Evolutionary conservation across 2,888 invertebrate species (phyloP), one percentile per base, ranked within the genome.

Genomic region (Teinopalpus imperialis): DNA sequence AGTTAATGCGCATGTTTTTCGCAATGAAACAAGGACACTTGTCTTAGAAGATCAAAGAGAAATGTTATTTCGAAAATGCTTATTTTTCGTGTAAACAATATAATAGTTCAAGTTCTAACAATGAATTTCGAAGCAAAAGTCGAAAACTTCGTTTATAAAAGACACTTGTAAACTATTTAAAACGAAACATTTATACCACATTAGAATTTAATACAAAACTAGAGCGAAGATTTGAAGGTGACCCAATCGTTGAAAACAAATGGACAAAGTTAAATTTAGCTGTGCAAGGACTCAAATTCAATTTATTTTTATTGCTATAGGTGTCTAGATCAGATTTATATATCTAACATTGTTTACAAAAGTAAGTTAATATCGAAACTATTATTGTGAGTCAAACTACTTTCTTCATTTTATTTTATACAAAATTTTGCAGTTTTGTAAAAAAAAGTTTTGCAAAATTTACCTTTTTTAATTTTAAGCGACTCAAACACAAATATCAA

Each of bases 1-100:
- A 30, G 29, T 46, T 35, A 30, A 41, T 46, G 41, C 16, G 41
- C 35, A 46, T 41, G 41, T 41, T 41, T 46, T 41, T 24, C 24
- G 21, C 2, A 30, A 27, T 40, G 13, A 31, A 45, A 27, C 31
- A 40, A 24, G 46, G 46, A 46, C 30, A 46, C 16, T 14, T 23
- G 8, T 16, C 9, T 13, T 12, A 26, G 1, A 9, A 30, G 8
- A 7, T 10, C n/a, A 26, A 31, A 37, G 16, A 10, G 18, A 14
- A 23, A 20, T n/a, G n/a, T n/a, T n/a, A n/a, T n/a, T n/a, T n/a
- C n/a, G n/a, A n/a, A n/a, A n/a, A n/a, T n/a, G n/a, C n/a, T n/a
- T 31, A 27, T 20, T 6, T 31, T 36, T 29, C 2, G n/a, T 21
- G 13, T 10, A 21, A 14, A 26, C 10, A 34, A 42, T 6, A 24